Percentiles rank a stretch among this genome's conserved stretches.
phyloP scores from a whole-genome alignment of 2,888 invertebrate species.

The Philaethria dido region DNA sequence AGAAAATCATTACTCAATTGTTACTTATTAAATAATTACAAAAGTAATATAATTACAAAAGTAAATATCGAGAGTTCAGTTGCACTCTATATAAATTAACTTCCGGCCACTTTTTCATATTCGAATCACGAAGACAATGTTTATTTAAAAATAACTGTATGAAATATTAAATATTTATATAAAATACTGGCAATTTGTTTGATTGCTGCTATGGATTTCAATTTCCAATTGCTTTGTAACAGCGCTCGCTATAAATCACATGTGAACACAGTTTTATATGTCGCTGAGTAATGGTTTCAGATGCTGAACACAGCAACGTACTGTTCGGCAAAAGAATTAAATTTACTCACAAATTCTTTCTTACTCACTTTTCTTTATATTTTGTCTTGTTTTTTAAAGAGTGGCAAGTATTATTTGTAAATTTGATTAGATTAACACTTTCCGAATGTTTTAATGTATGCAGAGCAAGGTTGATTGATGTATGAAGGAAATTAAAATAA shows the following conservation, averaged over 20 bases:
- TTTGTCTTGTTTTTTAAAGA: background rate
- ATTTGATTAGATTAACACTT: too few species aligned
- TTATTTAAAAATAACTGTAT: constrained; percentile 17
- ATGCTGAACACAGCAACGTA: constrained; percentile 2
- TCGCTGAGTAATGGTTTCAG: constrained; percentile 6
- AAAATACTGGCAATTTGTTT: constrained; percentile 20
- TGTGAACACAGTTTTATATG: constrained; percentile 19
- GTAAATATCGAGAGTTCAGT: background rate
- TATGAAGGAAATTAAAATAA: too few species aligned
- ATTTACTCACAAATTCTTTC: constrained; percentile 26
- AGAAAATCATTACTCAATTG: background rate
- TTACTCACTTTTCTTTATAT: background rate
- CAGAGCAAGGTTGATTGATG: too few species aligned
- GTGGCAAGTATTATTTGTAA: too few species aligned
- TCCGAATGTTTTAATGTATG: too few species aligned
- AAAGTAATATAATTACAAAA: background rate
- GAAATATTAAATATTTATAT: constrained; percentile 19
- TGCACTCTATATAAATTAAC: constrained; percentile 2
- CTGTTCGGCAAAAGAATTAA: constrained; percentile 60
- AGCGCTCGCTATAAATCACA: constrained; percentile 20
- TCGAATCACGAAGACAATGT: constrained; percentile 8
- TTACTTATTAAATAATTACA: background rate
- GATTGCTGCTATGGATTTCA: constrained; percentile 26
- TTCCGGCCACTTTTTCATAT: background rate
- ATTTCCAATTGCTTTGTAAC: constrained; percentile 23